Base-by-base conservation (phyloP, 2,113 vertebrate genomes). In the Periophthalmodon schlosseri region DNA sequence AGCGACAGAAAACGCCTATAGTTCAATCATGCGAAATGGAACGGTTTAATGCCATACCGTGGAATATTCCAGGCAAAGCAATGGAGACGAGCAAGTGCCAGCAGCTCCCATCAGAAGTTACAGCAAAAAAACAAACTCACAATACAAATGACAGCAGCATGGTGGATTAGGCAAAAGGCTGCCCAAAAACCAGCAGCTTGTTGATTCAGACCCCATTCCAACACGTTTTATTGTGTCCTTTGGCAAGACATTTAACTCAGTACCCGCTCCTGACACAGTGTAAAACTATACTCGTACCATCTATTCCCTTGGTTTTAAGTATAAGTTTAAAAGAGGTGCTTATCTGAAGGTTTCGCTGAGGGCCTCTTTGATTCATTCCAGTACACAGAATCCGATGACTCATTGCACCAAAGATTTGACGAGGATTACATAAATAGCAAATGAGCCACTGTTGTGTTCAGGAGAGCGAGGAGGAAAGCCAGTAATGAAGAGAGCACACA, bases 311-410 rank as follows among this genome's bases (percentile, higher is more conserved):
- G 2, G 28, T 28, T 60, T 58, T 33, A 12, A 63, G 15, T 34
- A 9, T 9, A 34, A 34, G 28, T 10, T 63, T 65, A 73, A 78
- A 83, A 74, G 56, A 66, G 75, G 47, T n/a, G 74, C 72, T 86
- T 75, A 88, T 88, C 86, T 83, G 75, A 9, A 9, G 47, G 75
- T 79, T 87, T 75, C 61, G 65, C 36, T 72, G 72, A 52, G 71
- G 66, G 79, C 57, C 74, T 73, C 76, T 70, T 52, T 76, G 73
- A 65, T 76, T 79, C 20, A 67, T 39, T 71, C 2, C 65, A 52
- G 46, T 81, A 68, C 33, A 46, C 67, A 69, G 77, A 82, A 85
- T 68, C 71, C 33, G 78, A 88, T 89, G 83, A 87, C 80, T 88
- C 82, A 86, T 69, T 68, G 72, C 57, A 4, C 70, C 71, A 81